These are phyloP conservation scores for Meganola albula DNA, from an alignment of 2,888 invertebrate species.

Conservation along the genomic window DNA sequence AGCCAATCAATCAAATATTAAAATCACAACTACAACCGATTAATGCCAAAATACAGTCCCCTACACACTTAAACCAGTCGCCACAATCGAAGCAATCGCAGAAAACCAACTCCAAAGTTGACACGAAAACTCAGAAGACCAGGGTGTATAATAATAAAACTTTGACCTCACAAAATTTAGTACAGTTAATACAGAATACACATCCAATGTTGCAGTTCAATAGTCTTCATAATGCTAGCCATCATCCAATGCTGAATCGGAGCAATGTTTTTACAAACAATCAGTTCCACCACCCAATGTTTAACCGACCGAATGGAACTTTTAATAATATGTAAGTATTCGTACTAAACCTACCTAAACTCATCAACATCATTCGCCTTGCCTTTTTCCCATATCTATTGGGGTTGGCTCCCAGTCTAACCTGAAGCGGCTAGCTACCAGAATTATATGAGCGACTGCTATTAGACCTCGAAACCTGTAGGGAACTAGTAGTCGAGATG, in stretches of 20 bases:
- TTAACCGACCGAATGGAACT: slow-evolving; percentile 46
- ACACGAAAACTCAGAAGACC: slow-evolving; percentile 42
- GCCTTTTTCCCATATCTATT: too few relatives aligned
- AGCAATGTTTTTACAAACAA: slow-evolving; percentile 39
- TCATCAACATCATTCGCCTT: too few relatives aligned
- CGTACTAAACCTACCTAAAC: too few relatives aligned
- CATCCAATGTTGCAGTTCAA: slow-evolving; percentile 65
- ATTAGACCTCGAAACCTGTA: too few relatives aligned
- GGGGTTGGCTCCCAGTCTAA: too few relatives aligned
- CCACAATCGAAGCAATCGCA: slow-evolving; percentile 33
- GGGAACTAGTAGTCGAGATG: too few relatives aligned
- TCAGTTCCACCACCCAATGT: slow-evolving; percentile 42
- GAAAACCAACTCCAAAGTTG: slow-evolving; percentile 1
- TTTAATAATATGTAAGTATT: slow-evolving; percentile 40
- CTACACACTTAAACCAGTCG: slow-evolving; percentile 30
- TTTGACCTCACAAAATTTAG: slow-evolving; percentile 55
- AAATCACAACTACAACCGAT: slow-evolving; percentile 30
- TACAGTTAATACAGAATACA: slow-evolving; percentile 64
- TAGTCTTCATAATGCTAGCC: slow-evolving; percentile 62
- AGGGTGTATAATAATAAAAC: slow-evolving; percentile 52
- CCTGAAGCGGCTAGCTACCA: too few relatives aligned
- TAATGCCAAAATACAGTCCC: slow-evolving; percentile 24
- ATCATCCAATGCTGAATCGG: slow-evolving; percentile 58
- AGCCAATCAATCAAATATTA: slow-evolving; percentile 31
- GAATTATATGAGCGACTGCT: too few relatives aligned